Conservation (phyloP, 1,140 invertebrate genomes). For the Adoxophyes honmai region DNA sequence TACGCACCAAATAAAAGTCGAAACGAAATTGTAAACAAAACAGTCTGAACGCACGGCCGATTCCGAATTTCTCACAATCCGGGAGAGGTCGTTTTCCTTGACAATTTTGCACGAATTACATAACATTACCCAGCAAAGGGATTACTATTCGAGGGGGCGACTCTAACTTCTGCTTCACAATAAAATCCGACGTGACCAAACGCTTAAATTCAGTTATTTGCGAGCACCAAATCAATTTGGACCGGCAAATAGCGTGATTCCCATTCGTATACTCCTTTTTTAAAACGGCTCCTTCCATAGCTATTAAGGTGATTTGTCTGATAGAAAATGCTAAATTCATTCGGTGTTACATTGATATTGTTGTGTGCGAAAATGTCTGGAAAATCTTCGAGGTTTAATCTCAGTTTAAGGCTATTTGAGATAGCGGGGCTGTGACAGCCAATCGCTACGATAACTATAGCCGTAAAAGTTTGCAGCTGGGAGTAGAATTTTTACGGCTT, state of each 20-base stretch:
- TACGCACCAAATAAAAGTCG: neutral
- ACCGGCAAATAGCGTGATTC: constrained; percentile 29
- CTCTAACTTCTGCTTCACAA: constrained; percentile 57
- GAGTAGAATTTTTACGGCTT: no score
- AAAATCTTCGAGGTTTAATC: no score
- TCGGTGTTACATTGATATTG: no score
- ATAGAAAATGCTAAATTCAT: constrained; percentile 24
- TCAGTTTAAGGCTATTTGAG: no score
- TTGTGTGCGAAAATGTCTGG: no score
- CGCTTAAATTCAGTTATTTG: constrained; percentile 47
- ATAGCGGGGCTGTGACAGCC: no score
- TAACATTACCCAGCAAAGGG: constrained; percentile 27
- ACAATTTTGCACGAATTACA: constrained; percentile 40
- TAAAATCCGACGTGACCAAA: constrained; percentile 51
- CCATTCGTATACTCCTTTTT: constrained; percentile 29
- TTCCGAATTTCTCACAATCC: constrained; percentile 14
- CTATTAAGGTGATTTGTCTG: constrained; percentile 13
- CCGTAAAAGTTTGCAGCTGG: no score
- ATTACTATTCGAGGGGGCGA: constrained; percentile 36
- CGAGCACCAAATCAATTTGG: constrained; percentile 51
- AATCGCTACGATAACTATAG: no score
- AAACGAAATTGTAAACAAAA: constrained; percentile 13
- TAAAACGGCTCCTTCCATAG: neutral
- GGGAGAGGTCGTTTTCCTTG: constrained; percentile 7
- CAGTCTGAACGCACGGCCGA: constrained; percentile 1